Evolutionary conservation across 2,888 invertebrate species (phyloP), one percentile per base, ranked within the genome.

Genomic region (Cremastobaeus sp.): DNA sequence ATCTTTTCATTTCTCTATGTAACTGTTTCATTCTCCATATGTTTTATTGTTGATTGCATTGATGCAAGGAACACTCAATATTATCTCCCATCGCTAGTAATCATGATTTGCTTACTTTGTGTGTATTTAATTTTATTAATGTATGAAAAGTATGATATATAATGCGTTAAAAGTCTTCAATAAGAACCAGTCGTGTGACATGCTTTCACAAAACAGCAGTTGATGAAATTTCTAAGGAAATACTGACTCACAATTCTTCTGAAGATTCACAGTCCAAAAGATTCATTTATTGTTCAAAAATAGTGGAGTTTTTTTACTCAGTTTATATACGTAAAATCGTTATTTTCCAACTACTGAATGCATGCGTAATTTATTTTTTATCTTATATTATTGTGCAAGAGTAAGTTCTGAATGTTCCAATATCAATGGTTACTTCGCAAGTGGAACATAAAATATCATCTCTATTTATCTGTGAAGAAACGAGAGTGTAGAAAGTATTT

Each of bases 21-120:
- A 70, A 62, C 55, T 68, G 62, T 74, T 70, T 62, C 60, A 66
- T 57, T 79, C 76, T 81, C 73, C 76, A 74, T 76, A 77, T 79
- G 77, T 81, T 76, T 81, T 81, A 82, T 77, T 81, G 81, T 86
- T 85, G 81, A 83, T 82, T 85, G 86, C 86, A 89, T 89, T 88
- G 86, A 89, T 91, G 92, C 92, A 93, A 93, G 93, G 93, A 93
- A 93, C 93, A 92, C 92, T 93, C 93, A 93, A 93, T 86, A 85
- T 83, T 86, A 86, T 82, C 82, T 87, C 86, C 86, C 85, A 85
- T 83, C 81, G 84, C 86, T 86, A 85, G 82, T 83, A 81, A 84
- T 83, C 83, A 85, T 81, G 81, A 86, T 83, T 82, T 83, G 85
- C 85, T 86, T 86, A 84, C 83, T 84, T 84, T 86, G 76, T 85